Evolutionary conservation across 30 jellyfish, hydroid and myxozoan species (phyloP), one percentile per base, ranked within the genome.

Genomic region (Hydractinia echinata): DNA sequence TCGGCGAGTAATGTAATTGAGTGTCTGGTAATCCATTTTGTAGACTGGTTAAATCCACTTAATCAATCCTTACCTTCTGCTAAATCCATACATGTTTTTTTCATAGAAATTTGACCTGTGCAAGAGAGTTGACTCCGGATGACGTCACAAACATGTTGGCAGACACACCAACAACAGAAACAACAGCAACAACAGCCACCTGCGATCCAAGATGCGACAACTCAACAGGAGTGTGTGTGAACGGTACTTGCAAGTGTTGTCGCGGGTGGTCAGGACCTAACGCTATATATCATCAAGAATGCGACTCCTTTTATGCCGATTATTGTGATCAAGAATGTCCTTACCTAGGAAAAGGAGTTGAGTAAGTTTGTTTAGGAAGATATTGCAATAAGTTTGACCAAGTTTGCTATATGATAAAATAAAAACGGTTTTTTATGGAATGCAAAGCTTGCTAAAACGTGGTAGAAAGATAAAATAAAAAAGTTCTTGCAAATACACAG

Each of bases 241-340:
- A 7, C 18, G 74, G 74, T 7, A 44, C 51, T 64, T 64, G 74
- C 6, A 64, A 64, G 39, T 64, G 74, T 13, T 64, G 74, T 64
- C 74, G 74, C 18, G 74, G 74, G 16, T 64, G 74, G 74, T 44
- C 74, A 6, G 74, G 74, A 13, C 74, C 74, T n/a, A 64, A 64
- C 18, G 39, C 19, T 44, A 7, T n/a, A n/a, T 64, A 64, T 51
- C 19, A 13, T 64, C 19, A 7, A 6, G 0, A 0, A 6, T 44
- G 39, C 19, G 39, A 64, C 74, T 1, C 74, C 10, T 64, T n/a
- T 13, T 64, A 64, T 64, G 74, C 74, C 4, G 74, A 64, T 64
- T 64, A 64, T 13, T 64, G 74, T 64, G 74, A 64, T 64, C 18
- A n/a, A 13, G 74, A 64, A 64, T 64, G 74, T 51, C 74, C 74